Evolutionary conservation across 2,797 vertebrate species (phyloP).

Genomic region (Aselliscus stoliczkanus): DNA sequence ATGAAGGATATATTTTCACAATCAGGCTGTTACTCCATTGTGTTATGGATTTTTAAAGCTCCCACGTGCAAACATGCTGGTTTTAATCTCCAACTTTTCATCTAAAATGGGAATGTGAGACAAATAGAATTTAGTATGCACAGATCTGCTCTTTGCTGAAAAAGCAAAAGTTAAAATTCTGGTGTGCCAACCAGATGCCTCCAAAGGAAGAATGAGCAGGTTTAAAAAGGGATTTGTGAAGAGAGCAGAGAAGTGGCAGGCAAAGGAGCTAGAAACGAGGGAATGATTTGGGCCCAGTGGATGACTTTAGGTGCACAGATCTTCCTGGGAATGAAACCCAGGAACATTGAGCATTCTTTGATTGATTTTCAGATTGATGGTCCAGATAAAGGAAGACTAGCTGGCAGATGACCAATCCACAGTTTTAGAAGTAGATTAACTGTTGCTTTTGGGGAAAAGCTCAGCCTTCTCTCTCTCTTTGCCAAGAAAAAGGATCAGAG

Average conservation of each 20-base stretch:
- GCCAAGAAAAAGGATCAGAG: neutral
- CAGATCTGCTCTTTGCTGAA: neutral
- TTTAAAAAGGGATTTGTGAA: neutral
- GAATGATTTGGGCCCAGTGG: neutral
- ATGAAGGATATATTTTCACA: neutral
- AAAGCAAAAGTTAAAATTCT: slow-evolving; percentile 31
- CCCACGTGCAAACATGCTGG: neutral
- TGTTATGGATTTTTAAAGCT: neutral
- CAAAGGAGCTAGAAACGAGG: neutral
- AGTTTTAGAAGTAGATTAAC: neutral
- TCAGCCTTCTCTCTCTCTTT: neutral
- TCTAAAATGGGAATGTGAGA: neutral
- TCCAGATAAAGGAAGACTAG: neutral
- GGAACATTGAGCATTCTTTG: neutral
- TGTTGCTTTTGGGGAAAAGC: neutral
- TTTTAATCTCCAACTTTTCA: slow-evolving; percentile 21
- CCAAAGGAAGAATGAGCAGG: neutral
- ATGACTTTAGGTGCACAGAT: neutral
- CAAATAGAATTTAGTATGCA: neutral
- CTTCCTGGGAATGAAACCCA: neutral
- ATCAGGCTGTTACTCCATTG: neutral
- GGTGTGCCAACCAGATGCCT: neutral
- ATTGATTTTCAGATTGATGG: neutral
- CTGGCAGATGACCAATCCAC: too few relatives aligned
- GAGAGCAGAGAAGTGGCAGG: neutral